A percentile compares a stretch with the other conserved stretches of the same genome.
Evolutionary conservation across 2,888 invertebrate genomes (phyloP).

Genomic region (Drymonia ruficornis): DNA sequence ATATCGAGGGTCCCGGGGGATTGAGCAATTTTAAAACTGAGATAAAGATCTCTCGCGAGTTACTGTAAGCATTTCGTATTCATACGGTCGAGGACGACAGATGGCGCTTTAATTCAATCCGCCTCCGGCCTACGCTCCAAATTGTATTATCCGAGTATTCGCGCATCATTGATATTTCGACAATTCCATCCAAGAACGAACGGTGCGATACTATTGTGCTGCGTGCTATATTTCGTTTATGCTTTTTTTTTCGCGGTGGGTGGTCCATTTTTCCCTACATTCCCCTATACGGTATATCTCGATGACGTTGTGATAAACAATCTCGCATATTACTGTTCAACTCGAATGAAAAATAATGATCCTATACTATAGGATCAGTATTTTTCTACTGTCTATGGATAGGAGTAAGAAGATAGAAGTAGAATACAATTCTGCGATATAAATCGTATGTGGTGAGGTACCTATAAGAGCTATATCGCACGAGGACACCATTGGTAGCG

Average conservation of each 20-base stretch:
- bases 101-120: conserved; percentile 83
- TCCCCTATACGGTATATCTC: conserved; percentile 20
- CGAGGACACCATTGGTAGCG: no score
- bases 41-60: conserved; percentile 79
- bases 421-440: no score
- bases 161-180: conserved; percentile 84
- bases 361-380: no score
- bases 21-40: conserved; percentile 83
- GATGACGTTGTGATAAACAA: neutral
- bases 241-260: conserved; percentile 33
- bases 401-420: no score
- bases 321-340: no score
- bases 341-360: no score
- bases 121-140: conserved; percentile 81
- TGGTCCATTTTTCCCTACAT: conserved; percentile 40
- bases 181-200: conserved; percentile 68
- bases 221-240: conserved; percentile 35
- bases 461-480: no score
- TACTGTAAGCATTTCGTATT: conserved; percentile 80
- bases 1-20: conserved; percentile 74
- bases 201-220: conserved; percentile 47
- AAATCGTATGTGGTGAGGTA: no score
- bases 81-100: conserved; percentile 80
- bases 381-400: no score
- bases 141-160: conserved; percentile 82